phyloP scores from a whole-genome alignment of 2,888 invertebrate genomes.

The Mesochorus sp. region DNA sequence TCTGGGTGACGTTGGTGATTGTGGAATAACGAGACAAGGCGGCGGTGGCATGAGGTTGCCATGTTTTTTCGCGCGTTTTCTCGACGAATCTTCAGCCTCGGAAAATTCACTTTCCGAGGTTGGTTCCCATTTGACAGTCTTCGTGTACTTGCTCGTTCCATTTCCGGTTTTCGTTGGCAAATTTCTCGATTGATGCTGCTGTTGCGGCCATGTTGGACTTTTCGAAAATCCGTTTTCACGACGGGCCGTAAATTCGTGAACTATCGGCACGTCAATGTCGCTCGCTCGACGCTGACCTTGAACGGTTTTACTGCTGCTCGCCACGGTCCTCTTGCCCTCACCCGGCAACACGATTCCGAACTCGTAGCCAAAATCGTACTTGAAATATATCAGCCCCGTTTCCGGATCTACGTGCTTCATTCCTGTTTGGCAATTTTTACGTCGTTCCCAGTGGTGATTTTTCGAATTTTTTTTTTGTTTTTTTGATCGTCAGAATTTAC shows the following conservation, averaged over 20 bases:
- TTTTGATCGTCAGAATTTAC: not conserved
- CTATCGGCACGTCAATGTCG: constrained; percentile 87
- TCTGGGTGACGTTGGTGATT: constrained; percentile 75
- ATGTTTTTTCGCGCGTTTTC: constrained; percentile 80
- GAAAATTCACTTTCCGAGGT: constrained; percentile 86
- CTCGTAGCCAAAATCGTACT: constrained; percentile 92
- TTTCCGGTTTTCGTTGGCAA: constrained; percentile 44
- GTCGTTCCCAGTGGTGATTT: constrained; percentile 33
- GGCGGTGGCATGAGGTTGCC: constrained; percentile 65
- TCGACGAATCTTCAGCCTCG: constrained; percentile 83
- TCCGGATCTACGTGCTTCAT: constrained; percentile 90
- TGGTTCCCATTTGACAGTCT: constrained; percentile 85
- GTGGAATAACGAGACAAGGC: constrained; percentile 76
- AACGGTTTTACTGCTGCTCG: constrained; percentile 81
- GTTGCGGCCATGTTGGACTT: constrained; percentile 61
- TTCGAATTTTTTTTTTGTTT: not conserved
- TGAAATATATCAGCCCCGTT: constrained; percentile 90
- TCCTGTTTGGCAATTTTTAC: constrained; percentile 82
- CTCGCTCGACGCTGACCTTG: constrained; percentile 84
- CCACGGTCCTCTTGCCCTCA: constrained; percentile 83
- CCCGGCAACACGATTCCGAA: constrained; percentile 89
- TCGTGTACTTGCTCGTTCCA: constrained; percentile 70
- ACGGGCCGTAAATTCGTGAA: constrained; percentile 84
- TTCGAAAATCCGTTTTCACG: constrained; percentile 77
- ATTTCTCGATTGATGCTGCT: constrained; percentile 13